A percentile compares a stretch with the other conserved stretches of the same genome.
Conservation (phyloP, 2,797 vertebrate genomes). For the Mus spretus region DNA sequence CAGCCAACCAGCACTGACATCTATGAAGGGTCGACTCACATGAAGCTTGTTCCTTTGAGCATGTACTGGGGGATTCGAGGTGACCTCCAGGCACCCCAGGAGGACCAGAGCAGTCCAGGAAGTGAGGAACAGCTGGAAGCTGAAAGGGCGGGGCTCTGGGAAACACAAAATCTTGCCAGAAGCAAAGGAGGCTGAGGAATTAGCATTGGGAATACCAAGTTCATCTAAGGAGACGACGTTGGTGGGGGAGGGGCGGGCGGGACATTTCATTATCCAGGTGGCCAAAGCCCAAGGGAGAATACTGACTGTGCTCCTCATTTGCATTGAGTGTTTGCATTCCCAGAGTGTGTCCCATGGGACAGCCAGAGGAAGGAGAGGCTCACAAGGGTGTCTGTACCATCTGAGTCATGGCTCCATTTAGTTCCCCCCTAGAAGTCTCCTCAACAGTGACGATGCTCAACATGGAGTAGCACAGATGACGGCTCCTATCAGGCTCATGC, state of each 20-base stretch:
- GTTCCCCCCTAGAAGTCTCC: neutral
- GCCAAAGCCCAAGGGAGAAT: neutral
- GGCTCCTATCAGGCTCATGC: fast-evolving
- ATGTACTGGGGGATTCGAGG: neutral
- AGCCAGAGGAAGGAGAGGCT: neutral
- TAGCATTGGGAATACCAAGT: neutral
- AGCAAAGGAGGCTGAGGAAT: neutral
- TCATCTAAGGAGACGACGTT: neutral
- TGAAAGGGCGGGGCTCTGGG: too few species aligned
- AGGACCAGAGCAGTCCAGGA: neutral
- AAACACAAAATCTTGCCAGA: neutral
- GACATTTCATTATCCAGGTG: neutral
- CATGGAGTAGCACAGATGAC: fast-evolving
- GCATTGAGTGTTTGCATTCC: neutral
- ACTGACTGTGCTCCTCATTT: neutral
- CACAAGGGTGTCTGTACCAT: neutral
- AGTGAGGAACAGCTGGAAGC: neutral
- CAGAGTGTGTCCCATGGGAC: neutral
- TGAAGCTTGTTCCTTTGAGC: neutral
- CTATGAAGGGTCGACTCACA: too few species aligned
- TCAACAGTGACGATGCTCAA: fast-evolving
- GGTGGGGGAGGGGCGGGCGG: too few species aligned
- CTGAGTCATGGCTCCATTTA: neutral
- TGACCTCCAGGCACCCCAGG: neutral
- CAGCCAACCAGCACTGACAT: fast-evolving